A percentile compares a stretch with the other conserved stretches of the same genome.
Evolutionary conservation across 2,797 vertebrate species (phyloP).

Genomic region (Petrocephalus sullivani): DNA sequence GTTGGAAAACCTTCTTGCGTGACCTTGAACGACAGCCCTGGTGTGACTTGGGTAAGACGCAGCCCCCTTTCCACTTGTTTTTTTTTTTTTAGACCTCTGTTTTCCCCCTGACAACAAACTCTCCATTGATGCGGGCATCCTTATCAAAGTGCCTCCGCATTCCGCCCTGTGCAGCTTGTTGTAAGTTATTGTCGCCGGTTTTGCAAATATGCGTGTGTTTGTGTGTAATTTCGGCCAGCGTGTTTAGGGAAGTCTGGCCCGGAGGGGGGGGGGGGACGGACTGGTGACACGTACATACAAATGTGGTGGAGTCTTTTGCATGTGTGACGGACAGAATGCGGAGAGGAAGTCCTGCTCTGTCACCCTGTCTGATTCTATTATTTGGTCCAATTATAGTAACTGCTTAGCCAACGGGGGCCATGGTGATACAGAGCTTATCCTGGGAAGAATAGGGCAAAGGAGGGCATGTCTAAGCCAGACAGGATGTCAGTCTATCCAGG

Average conservation of each 20-base stretch:
- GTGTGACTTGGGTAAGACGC: background rate
- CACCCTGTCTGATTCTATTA: background rate
- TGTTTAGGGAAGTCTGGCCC: background rate
- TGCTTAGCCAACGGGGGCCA: background rate
- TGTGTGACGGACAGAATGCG: background rate
- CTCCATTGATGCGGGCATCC: background rate
- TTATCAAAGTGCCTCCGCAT: background rate
- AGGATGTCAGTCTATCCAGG: background rate
- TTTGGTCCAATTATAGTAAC: constrained; percentile 1
- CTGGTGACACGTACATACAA: background rate
- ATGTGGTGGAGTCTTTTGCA: background rate
- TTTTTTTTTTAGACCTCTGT: background rate
- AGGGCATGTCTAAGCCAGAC: background rate
- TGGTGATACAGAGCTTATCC: background rate
- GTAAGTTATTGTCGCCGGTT: background rate
- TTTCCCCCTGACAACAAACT: background rate
- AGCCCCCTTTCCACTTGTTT: background rate
- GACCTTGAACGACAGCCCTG: background rate
- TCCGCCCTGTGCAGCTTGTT: background rate
- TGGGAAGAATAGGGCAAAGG: background rate
- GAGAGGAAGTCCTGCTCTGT: background rate
- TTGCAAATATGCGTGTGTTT: background rate
- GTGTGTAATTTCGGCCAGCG: background rate
- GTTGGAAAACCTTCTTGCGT: background rate
- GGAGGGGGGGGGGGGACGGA: background rate